Evolutionary conservation across 2,797 vertebrate species (phyloP).

Genomic region (Helostoma temminkii): DNA sequence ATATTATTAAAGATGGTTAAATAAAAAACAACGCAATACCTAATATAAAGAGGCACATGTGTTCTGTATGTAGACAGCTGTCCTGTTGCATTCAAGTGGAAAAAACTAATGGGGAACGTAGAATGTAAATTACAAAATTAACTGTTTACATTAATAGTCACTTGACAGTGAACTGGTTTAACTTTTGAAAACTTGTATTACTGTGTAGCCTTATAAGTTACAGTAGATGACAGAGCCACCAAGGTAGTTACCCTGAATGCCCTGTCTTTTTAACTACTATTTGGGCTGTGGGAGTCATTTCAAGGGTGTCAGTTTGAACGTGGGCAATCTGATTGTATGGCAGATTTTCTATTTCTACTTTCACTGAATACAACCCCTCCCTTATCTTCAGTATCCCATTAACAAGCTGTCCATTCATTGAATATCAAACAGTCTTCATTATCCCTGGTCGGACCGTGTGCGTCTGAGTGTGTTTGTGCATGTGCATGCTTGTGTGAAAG

Average conservation of each 20-base stretch:
- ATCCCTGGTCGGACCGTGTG: conserved; percentile 55
- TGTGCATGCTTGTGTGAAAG: conserved; percentile 4
- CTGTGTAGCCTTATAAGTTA: conserved; percentile 15
- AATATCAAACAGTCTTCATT: conserved; percentile 80
- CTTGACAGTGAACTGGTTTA: neutral
- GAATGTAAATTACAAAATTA: neutral
- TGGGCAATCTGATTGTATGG: conserved; percentile 61
- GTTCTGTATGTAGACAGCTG: neutral
- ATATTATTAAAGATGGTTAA: neutral
- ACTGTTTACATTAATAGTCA: neutral
- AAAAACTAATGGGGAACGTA: neutral
- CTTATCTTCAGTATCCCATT: conserved; percentile 80
- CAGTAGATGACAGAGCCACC: conserved; percentile 16
- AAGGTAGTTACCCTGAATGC: conserved; percentile 41
- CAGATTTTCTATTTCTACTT: conserved; percentile 67
- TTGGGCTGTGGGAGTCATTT: conserved; percentile 69
- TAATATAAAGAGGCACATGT: neutral
- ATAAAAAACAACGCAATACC: neutral
- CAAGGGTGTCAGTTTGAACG: conserved; percentile 73
- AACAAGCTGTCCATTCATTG: conserved; percentile 76
- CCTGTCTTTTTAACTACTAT: conserved; percentile 57
- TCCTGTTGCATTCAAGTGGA: neutral
- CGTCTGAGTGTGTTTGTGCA: conserved; percentile 23
- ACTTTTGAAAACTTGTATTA: conserved; percentile 18
- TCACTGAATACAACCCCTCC: conserved; percentile 64